Evolutionary conservation across 2,797 vertebrate genomes (phyloP).

Genomic region (Enoplosus armatus): DNA sequence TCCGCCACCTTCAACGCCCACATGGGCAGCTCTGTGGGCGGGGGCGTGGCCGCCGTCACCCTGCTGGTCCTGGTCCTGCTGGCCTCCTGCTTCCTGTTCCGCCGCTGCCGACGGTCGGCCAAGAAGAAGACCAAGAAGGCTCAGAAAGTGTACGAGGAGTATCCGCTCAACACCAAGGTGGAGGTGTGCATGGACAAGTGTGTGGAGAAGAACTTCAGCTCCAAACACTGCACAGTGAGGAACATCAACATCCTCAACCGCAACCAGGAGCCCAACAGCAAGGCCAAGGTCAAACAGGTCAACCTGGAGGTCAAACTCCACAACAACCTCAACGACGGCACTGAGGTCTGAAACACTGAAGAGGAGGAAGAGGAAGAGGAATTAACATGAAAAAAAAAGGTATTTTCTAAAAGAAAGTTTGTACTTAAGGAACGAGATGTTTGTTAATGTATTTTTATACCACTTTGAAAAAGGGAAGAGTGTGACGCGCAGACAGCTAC

Average conservation of each 20-base stretch:
- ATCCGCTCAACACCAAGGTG: slow-evolving; percentile 94
- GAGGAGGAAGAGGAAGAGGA: not conserved
- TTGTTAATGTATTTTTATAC: slow-evolving; percentile 89
- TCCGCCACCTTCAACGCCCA: slow-evolving; percentile 87
- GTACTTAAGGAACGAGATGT: slow-evolving; percentile 77
- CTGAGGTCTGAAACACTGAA: slow-evolving; percentile 88
- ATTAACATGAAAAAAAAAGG: slow-evolving; percentile 24
- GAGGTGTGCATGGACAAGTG: slow-evolving; percentile 88
- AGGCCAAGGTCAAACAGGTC: slow-evolving; percentile 89
- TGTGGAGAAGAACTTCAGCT: slow-evolving; percentile 86
- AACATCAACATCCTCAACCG: slow-evolving; percentile 89
- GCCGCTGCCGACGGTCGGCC: slow-evolving; percentile 83
- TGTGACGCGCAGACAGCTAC: slow-evolving; percentile 64
- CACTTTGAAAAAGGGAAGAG: slow-evolving; percentile 79
- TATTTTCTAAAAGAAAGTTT: slow-evolving; percentile 76
- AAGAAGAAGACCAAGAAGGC: slow-evolving; percentile 81
- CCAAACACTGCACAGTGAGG: slow-evolving; percentile 89
- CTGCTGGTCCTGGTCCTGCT: slow-evolving; percentile 88
- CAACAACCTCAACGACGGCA: slow-evolving; percentile 94
- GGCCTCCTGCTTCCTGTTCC: slow-evolving; percentile 88
- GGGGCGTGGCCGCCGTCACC: slow-evolving; percentile 87
- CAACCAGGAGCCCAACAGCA: slow-evolving; percentile 64
- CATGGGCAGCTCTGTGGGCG: slow-evolving; percentile 89
- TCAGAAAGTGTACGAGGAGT: slow-evolving; percentile 82
- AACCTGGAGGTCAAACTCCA: slow-evolving; percentile 95